These are phyloP conservation scores for Dasypogon diadema DNA, from an alignment of 2,888 invertebrate species.

Conservation along the genomic window DNA sequence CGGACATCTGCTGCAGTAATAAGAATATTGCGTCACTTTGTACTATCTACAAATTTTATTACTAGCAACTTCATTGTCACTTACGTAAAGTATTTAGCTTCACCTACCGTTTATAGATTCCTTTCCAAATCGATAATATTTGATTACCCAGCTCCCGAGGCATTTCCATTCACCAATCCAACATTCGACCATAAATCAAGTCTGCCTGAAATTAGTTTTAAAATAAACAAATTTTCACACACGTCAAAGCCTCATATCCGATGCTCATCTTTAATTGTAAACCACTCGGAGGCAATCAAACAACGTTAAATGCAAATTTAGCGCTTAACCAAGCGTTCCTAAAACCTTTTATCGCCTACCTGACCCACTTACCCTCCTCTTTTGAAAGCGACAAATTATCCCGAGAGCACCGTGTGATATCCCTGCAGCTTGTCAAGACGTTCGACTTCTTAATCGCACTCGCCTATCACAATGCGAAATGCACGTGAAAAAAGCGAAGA, in stretches of 20 bases:
- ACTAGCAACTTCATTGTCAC: too few species aligned
- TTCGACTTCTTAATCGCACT: conserved; percentile 18
- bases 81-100: too few species aligned
- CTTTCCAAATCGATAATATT: too few species aligned
- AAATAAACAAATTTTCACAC: background rate
- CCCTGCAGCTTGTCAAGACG: conserved; percentile 8
- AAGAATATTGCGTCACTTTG: too few species aligned
- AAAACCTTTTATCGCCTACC: conserved; percentile 41
- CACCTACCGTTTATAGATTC: too few species aligned
- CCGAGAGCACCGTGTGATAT: conserved; percentile 10
- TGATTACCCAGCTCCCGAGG: too few species aligned
- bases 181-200: too few species aligned
- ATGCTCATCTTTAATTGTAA: background rate
- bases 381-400: conserved; percentile 28
- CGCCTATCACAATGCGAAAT: conserved; percentile 13
- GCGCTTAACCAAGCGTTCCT: conserved; percentile 42
- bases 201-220: conserved; percentile 8
- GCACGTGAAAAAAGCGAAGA: background rate
- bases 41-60: too few species aligned
- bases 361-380: conserved; percentile 45
- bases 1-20: too few species aligned
- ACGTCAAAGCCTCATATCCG: background rate
- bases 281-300: conserved; percentile 17
- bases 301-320: conserved; percentile 43
- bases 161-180: too few species aligned